These are phyloP conservation scores for Aphis gossypii DNA, from an alignment of 1,140 invertebrate species.

Conservation along the genomic window DNA sequence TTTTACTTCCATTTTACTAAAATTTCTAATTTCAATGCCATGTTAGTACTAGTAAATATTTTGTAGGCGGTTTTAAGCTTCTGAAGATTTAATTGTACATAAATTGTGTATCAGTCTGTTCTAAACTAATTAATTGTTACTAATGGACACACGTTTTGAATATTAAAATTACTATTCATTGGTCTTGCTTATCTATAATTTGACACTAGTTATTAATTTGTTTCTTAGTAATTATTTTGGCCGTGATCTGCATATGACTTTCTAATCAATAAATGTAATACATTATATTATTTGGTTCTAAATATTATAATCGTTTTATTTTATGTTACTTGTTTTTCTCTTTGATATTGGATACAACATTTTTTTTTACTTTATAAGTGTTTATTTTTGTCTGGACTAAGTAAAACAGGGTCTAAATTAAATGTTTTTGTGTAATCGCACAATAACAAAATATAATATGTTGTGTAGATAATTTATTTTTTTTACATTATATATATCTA, in stretches of 20 bases:
- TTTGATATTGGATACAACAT: background rate
- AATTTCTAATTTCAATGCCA: background rate
- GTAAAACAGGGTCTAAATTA: background rate
- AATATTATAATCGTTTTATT: background rate
- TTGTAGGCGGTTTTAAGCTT: background rate
- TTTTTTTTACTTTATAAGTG: background rate
- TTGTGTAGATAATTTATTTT: background rate
- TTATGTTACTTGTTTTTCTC: background rate
- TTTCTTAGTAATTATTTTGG: background rate
- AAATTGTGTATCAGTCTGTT: background rate
- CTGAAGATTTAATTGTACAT: background rate
- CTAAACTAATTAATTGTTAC: background rate
- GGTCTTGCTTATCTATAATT: background rate
- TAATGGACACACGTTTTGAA: background rate
- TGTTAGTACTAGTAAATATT: background rate
- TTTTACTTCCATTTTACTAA: background rate
- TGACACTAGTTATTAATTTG: background rate
- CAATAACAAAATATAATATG: background rate
- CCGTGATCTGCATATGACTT: slow-evolving; percentile 20
- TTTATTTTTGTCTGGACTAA: background rate
- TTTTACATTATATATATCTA: background rate
- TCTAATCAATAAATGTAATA: background rate
- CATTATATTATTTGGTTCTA: background rate
- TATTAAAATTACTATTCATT: background rate
- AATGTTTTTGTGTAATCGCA: background rate